Base-by-base conservation (phyloP, 2,888 invertebrate genomes). In the Pachliopta kotzebuea region DNA sequence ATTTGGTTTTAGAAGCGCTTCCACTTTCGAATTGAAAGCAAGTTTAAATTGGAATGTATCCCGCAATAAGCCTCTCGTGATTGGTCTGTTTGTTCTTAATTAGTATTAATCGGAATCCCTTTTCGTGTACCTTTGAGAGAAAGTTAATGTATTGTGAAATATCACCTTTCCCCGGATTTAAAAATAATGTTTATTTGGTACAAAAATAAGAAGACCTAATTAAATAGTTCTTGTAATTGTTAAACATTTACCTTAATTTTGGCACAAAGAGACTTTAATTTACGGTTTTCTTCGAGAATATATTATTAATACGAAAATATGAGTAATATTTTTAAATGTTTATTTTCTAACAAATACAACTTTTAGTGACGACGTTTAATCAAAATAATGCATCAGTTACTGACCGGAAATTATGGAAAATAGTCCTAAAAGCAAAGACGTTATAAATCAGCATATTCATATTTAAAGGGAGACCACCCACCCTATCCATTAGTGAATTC, bases 31-130 rank as follows among this genome's bases (percentile, higher is more conserved):
- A 88, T 89, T 85, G 86, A 86, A 86, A 84, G 85, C 82, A 90
- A 91, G 79, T 91, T 91, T 91, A 91, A 91, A 90, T 91, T 90
- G 91, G 90, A 90, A 90, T 89, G 88, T 88, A 90, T 88, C 90
- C 88, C 85, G 81, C 88, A 87, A 86, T 90, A 90, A 90, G 89
- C 90, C 88, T 84, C 85, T 84, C 80, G 82, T 85, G 90, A 91
- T 90, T 90, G 89, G 89, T 78, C 90, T 88, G 89, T 89, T 90
- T 88, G 86, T 85, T 87, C 84, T 85, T 89, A 91, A 91, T 90
- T 90, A 89, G 88, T 88, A 90, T 90, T 89, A 90, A 91, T 89
- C 84, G 89, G 76, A 80, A 84, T 81, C 80, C 88, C 80, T 77
- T 80, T 77, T 76, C 78, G 76, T 76, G 76, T 79, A 76, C 70